Evolutionary conservation across 2,888 invertebrate species (phyloP), one percentile per base, ranked within the genome.

Genomic region (Dryomyza anilis): DNA sequence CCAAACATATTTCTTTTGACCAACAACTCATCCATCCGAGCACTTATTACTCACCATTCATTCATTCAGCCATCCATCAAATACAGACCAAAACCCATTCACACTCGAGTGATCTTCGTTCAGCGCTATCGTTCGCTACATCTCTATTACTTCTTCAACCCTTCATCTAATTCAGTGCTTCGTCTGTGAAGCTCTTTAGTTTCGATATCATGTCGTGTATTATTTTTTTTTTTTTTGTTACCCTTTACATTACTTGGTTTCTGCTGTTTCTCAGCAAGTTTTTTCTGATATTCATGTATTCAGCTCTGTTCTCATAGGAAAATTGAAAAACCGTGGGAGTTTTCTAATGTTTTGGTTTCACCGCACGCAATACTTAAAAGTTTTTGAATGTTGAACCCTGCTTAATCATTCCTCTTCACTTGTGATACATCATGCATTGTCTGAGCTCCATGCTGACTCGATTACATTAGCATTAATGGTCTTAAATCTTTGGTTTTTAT

Each of bases 291-390:
- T 30, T 3, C 6, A 21, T 57, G 39, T 48, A 50, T 12, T 23
- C 7, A 23, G 14, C 12, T 19, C 39, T 5, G 10, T 64, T 67
- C 63, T 16, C 66, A 65, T 52, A 43, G 62, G 61, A 64, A 65
- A 27, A 46, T 33, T 29, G 46, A 25, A 46, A 65, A 63, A 52
- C 57, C 63, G 67, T 68, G 67, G 63, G 67, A 66, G 64, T 66
- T 27, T 64, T 62, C 63, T 21, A 8, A 53, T n/a, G n/a, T n/a
- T n/a, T n/a, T n/a, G 39, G 39, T n/a, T 39, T 39, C 39, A 2
- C 39, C 14, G 8, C 39, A 39, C 39, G 12, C 8, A n/a, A 39
- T 12, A 39, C 14, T 39, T 6, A n/a, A 39, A 5, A 21, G 21
- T 46, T 21, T 2, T 21, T 12, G 46, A 6, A 21, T 23, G 5